These are phyloP conservation scores for Magallana angulata DNA, from an alignment of 1,140 invertebrate species.

Conservation along the genomic window DNA sequence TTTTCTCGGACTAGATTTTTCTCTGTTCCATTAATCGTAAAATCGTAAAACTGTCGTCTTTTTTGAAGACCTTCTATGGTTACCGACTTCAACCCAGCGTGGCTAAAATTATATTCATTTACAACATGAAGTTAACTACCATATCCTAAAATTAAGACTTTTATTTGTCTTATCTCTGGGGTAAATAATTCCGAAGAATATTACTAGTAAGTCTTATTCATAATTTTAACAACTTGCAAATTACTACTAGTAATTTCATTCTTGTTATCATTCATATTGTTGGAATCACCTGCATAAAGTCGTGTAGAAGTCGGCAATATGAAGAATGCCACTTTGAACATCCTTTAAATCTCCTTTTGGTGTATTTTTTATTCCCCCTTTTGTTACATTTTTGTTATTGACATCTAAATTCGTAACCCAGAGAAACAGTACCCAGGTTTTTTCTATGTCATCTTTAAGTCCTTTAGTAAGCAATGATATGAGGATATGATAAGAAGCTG, in stretches of 20 bases:
- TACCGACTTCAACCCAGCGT: constrained; percentile 26
- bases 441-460: constrained; percentile 41
- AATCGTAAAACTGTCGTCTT: constrained; percentile 39
- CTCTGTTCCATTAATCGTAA: constrained; percentile 39
- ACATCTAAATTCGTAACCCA: constrained; percentile 39
- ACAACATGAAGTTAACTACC: too few relatives aligned
- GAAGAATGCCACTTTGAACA: constrained; percentile 21
- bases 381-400: background rate
- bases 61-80: constrained; percentile 46
- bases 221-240: too few relatives aligned
- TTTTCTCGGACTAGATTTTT: constrained; percentile 27
- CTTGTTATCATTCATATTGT: too few relatives aligned
- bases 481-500: background rate
- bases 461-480: constrained; percentile 10
- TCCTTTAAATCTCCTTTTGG: constrained; percentile 39
- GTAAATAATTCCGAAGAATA: too few relatives aligned
- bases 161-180: too few relatives aligned
- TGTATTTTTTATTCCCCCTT: constrained; percentile 12
- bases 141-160: too few relatives aligned
- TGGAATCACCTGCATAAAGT: constrained; percentile 38
- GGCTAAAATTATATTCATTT: background rate
- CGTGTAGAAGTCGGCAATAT: constrained; percentile 39
- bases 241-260: too few relatives aligned
- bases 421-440: constrained; percentile 42
- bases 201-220: too few relatives aligned